A percentile compares a stretch with the other conserved stretches of the same genome.
Evolutionary conservation across 2,113 vertebrate genomes (phyloP).

Genomic region (Podarcis cretensis): DNA sequence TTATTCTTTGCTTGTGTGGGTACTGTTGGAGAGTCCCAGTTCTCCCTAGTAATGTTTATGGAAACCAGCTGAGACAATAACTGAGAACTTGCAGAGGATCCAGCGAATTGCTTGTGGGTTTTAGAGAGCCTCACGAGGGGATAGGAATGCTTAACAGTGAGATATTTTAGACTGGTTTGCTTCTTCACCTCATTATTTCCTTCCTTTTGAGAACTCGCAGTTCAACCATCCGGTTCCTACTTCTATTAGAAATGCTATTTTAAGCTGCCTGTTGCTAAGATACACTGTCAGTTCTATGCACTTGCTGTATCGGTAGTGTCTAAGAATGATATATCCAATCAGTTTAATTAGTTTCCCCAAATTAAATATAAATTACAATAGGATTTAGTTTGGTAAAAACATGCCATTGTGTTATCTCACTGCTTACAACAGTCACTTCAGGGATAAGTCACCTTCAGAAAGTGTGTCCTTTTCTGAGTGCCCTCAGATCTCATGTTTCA

Average conservation of each 20-base stretch:
- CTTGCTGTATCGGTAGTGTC: conserved; percentile 3
- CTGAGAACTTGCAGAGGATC: background rate
- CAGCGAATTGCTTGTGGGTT: background rate
- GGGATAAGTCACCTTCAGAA: background rate
- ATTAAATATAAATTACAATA: background rate
- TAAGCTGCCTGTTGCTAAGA: conserved; percentile 70
- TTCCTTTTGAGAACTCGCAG: conserved; percentile 56
- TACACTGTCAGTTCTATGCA: conserved; percentile 34
- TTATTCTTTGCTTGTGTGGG: background rate
- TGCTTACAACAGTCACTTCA: conserved; percentile 12
- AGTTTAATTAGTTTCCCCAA: conserved; percentile 34
- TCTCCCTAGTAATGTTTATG: background rate
- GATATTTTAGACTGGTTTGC: conserved; percentile 60
- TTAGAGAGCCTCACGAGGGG: background rate
- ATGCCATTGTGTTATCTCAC: background rate
- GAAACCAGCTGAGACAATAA: background rate
- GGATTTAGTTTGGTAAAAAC: background rate
- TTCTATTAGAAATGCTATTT: conserved; percentile 56
- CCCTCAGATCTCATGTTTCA: background rate
- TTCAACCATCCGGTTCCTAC: conserved; percentile 36
- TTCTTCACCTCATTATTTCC: conserved; percentile 34
- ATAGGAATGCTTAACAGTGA: conserved; percentile 17
- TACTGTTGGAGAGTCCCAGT: background rate
- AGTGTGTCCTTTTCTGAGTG: background rate
- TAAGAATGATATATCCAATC: background rate